These are phyloP conservation scores for Myotis davidii DNA, from an alignment of 2,113 vertebrate species.

Conservation along the genomic window DNA sequence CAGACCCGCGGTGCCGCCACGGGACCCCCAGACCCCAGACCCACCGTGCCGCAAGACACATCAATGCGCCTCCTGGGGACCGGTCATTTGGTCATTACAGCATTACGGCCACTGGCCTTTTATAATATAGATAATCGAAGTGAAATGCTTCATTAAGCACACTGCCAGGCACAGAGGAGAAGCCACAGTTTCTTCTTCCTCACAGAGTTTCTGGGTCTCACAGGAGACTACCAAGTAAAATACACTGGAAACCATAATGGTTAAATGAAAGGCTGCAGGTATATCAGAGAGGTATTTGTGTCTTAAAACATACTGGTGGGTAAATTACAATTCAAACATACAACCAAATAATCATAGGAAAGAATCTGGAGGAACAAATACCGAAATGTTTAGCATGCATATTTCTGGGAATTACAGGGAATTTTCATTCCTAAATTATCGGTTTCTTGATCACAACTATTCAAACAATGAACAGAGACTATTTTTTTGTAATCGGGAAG, in stretches of 20 bases:
- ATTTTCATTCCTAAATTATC: slow-evolving; percentile 29
- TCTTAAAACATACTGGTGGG: neutral
- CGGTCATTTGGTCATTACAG: no score
- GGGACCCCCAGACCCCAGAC: no score
- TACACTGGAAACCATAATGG: neutral
- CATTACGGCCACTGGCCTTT: no score
- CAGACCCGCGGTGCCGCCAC: no score
- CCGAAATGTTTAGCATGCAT: neutral
- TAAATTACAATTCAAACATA: slow-evolving; percentile 7
- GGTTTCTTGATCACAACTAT: slow-evolving; percentile 17
- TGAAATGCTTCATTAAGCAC: neutral
- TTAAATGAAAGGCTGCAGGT: neutral
- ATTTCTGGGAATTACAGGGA: neutral
- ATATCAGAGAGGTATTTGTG: neutral
- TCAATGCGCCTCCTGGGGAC: no score
- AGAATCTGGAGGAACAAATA: neutral
- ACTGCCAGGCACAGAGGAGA: neutral
- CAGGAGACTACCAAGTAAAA: neutral
- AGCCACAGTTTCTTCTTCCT: neutral
- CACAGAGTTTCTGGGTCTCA: neutral
- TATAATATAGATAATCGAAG: neutral
- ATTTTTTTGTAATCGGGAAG: neutral
- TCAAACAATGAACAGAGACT: neutral
- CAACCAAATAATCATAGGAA: neutral
- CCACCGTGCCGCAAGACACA: no score